Evolutionary conservation across 1,140 invertebrate species (phyloP).

Genomic region (Drosophila watanabei): DNA sequence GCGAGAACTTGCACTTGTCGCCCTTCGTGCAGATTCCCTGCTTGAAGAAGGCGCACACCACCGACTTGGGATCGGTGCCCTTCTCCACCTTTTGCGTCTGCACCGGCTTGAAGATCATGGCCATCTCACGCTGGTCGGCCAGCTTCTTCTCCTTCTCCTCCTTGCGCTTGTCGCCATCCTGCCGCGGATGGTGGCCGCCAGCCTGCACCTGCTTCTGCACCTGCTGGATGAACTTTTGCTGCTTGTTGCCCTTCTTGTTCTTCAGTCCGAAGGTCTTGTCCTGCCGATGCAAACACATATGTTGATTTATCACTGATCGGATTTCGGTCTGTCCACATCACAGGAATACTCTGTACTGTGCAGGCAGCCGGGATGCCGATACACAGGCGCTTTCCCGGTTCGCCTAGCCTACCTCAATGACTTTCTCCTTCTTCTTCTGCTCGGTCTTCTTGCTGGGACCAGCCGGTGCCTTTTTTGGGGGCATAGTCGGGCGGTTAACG

Average conservation of each 20-base stretch:
- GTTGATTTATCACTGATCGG: slow-evolving; percentile 13
- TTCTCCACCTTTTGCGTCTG: slow-evolving; percentile 96
- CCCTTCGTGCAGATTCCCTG: slow-evolving; percentile 98
- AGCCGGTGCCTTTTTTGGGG: slow-evolving; percentile 89
- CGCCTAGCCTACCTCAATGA: slow-evolving; percentile 93
- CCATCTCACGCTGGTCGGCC: slow-evolving; percentile 95
- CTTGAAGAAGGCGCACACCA: slow-evolving; percentile 99
- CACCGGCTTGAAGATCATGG: slow-evolving; percentile 92
- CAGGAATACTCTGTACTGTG: background rate
- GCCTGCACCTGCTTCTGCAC: slow-evolving; percentile 98
- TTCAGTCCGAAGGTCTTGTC: slow-evolving; percentile 99
- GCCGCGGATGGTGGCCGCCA: slow-evolving; percentile 92
- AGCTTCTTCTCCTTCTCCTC: slow-evolving; percentile 95
- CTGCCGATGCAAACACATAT: slow-evolving; percentile 86
- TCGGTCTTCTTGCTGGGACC: slow-evolving; percentile 96
- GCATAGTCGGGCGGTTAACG: slow-evolving; percentile 87
- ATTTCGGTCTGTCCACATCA: slow-evolving; percentile 29
- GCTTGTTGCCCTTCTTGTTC: slow-evolving; percentile 99
- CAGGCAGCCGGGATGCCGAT: slow-evolving; percentile 17
- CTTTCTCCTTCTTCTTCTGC: slow-evolving; percentile 98
- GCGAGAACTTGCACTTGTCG: slow-evolving; percentile 99
- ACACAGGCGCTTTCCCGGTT: background rate
- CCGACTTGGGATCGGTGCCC: slow-evolving; percentile 99
- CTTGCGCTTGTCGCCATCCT: slow-evolving; percentile 90
- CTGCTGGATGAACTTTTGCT: slow-evolving; percentile 99